Base-by-base conservation (phyloP, 2,888 invertebrate species). In the Platycheirus albimanus region DNA sequence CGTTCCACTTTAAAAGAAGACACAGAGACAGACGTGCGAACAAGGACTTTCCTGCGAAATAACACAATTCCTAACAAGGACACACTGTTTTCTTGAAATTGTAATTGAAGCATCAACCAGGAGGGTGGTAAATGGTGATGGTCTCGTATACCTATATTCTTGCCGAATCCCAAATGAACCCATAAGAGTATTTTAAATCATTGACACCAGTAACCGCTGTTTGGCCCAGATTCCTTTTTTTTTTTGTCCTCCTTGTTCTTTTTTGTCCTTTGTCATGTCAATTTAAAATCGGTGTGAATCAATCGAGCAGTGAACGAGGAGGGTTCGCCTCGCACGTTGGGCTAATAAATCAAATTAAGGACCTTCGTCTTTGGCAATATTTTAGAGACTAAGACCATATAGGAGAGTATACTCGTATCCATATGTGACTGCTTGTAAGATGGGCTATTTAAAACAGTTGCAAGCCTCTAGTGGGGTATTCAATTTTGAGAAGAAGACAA, bases 141-240 rank as follows among this genome's bases (percentile, higher is more conserved):
- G n/a, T 20, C 20, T 49, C 24, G 7, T 13, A 41, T 41, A 41
- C 13, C 38, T 10, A 8, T 8, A 6, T 4, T 8, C n/a, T 2
- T 11, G 2, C 24, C 28, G 24, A 33, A 20, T 56, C 64, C 41
- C 71, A 83, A 61, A 61, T 58, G 81, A 83, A 74, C 83, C 72
- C 78, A 74, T 78, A 78, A 83, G n/a, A n/a, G 83, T 51, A 69
- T 69, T 51, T 78, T 43, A 72, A 77, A 78, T 77, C 83, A 83
- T 78, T 78, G 83, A 83, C 77, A 83, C 83, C 83, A 77, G 83
- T 78, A 83, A 83, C 83, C 77, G 69, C 83, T 78, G 78, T 47
- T 67, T 78, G 83, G 72, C 72, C 63, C 78, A 70, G 78, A 83
- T 83, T 78, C 74, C 15, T 36, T 24, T 20, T 36, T 36, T 47